These are phyloP conservation scores for Suricata suricatta DNA, from an alignment of 2,113 vertebrate genomes.

Conservation along the genomic window DNA sequence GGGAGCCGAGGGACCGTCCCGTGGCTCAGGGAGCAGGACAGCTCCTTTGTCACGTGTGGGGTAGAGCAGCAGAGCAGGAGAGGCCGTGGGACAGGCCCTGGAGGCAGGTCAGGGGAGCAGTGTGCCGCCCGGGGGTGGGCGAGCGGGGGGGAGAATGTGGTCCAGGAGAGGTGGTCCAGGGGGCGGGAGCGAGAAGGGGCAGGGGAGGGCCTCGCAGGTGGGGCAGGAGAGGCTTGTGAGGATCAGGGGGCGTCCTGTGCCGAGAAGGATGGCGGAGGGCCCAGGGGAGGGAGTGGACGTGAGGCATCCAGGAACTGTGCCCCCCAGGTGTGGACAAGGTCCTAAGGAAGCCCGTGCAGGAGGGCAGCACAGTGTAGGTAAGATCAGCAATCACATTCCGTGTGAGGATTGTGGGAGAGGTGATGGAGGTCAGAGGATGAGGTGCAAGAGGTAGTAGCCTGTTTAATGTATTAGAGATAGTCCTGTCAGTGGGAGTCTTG, in stretches of 20 bases:
- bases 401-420: neutral
- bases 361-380: neutral
- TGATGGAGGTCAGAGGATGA: no score
- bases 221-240: neutral
- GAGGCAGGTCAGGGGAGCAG: neutral
- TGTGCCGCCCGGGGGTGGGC: neutral
- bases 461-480: neutral
- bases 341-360: neutral
- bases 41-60: neutral
- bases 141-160: neutral
- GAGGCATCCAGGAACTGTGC: neutral
- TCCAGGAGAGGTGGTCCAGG: accelerated
- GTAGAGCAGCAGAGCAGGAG: neutral
- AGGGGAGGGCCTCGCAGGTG: accelerated
- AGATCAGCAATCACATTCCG: neutral
- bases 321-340: no score
- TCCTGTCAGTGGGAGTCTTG: neutral
- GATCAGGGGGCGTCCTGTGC: accelerated
- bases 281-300: accelerated
- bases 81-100: neutral
- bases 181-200: neutral
- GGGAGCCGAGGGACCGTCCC: neutral
- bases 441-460: neutral
- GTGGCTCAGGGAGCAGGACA: neutral
- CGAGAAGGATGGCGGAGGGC: neutral